phyloP scores from a whole-genome alignment of 2,888 invertebrate genomes.

The Drosophila birchii region DNA sequence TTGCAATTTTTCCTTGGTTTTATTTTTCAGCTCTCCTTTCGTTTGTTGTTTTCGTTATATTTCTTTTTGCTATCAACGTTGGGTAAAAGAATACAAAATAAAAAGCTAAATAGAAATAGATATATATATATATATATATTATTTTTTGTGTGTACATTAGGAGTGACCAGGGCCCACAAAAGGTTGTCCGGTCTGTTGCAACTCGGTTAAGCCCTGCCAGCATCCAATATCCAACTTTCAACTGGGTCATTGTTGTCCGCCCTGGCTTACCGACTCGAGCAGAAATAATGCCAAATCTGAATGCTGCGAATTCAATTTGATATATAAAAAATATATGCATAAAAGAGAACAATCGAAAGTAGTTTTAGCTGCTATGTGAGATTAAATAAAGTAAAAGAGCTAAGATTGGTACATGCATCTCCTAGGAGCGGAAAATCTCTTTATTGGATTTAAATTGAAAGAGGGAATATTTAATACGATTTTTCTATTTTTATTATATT shows the following conservation, averaged over 20 bases:
- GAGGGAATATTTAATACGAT: too few species aligned
- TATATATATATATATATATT: constrained; percentile 14
- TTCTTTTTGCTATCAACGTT: constrained; percentile 61
- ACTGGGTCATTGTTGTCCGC: constrained; percentile 48
- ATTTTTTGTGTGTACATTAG: constrained; percentile 35
- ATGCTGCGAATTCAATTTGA: constrained; percentile 31
- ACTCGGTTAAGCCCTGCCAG: constrained; percentile 46
- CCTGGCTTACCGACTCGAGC: constrained; percentile 32
- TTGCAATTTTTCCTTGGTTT: constrained; percentile 72
- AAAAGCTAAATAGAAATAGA: constrained; percentile 42
- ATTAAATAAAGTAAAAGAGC: background rate
- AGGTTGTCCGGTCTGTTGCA: constrained; percentile 61
- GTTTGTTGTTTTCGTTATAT: constrained; percentile 59
- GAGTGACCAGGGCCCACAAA: constrained; percentile 64
- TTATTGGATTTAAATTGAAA: background rate
- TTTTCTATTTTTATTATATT: background rate
- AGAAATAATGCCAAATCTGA: constrained; percentile 45
- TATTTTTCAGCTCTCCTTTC: constrained; percentile 52
- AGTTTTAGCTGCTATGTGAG: constrained; percentile 4
- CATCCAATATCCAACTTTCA: constrained; percentile 29
- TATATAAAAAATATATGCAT: constrained; percentile 19
- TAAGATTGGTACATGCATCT: background rate
- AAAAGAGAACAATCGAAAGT: constrained; percentile 27
- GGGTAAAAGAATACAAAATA: constrained; percentile 44
- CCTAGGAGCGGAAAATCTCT: background rate